Percentiles rank a stretch among this genome's conserved stretches.
phyloP scores from a whole-genome alignment of 2,888 invertebrate genomes.

The Scrobipalpa costella region DNA sequence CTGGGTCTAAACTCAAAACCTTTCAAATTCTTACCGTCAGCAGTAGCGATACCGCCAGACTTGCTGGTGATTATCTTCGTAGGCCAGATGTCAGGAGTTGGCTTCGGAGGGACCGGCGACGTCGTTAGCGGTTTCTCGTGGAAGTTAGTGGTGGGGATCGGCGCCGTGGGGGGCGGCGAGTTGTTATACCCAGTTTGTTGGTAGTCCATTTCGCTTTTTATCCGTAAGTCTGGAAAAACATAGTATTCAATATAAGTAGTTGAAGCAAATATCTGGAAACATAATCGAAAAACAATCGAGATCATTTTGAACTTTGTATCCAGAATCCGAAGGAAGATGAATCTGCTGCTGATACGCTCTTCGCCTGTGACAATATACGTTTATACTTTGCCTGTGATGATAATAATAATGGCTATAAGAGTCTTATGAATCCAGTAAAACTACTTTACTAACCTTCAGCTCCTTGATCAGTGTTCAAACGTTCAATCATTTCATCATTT shows the following conservation, averaged over 20 bases:
- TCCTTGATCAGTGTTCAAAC: slow-evolving; percentile 74
- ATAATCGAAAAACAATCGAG: background rate
- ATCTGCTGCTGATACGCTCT: too few relatives aligned
- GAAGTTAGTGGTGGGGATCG: slow-evolving; percentile 70
- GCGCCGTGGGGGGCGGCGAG: slow-evolving; percentile 81
- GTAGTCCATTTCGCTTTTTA: slow-evolving; percentile 84
- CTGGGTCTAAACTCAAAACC: background rate
- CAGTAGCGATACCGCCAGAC: slow-evolving; percentile 90
- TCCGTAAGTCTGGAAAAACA: slow-evolving; percentile 85
- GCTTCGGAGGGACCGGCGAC: slow-evolving; percentile 78
- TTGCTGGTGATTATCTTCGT: slow-evolving; percentile 84
- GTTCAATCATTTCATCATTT: slow-evolving; percentile 74
- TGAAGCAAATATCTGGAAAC: background rate
- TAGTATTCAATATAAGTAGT: background rate
- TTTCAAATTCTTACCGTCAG: slow-evolving; percentile 84
- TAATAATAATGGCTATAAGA: too few relatives aligned
- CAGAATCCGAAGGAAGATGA: too few relatives aligned
- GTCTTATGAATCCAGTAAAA: too few relatives aligned
- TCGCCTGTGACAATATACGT: too few relatives aligned
- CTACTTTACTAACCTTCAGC: slow-evolving; percentile 77
- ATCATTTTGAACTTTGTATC: background rate
- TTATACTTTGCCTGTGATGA: too few relatives aligned
- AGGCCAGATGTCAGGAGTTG: slow-evolving; percentile 83
- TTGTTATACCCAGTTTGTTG: slow-evolving; percentile 79
- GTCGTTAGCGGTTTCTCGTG: slow-evolving; percentile 72